Base-by-base conservation (phyloP, 92 coral and sea anemone genomes). In the Palythoa heliodiscus region DNA sequence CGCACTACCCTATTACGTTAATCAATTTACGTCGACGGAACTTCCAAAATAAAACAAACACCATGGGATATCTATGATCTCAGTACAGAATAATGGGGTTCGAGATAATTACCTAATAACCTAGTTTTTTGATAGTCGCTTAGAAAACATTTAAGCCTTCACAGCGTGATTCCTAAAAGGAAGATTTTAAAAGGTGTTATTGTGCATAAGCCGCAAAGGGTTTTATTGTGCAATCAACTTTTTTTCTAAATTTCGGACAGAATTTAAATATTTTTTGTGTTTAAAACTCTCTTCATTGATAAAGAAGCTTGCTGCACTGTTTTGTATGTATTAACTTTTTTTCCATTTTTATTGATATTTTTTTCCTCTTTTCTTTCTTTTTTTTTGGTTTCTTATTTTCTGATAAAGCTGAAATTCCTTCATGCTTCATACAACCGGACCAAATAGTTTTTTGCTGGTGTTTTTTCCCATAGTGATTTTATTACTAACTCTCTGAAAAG, bases 1-100 rank as follows among this genome's bases (percentile, higher is more conserved):
- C 84, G 48, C 7, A 74, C 19, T 47, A 80, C 84, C 73, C 66
- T 47, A 13, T 63, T 12, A 9, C 9, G 63, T 15, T 80, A 80
- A 80, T 80, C 63, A 80, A 74, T 67, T 47, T 80, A 52, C 11
- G 60, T 64, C 47, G 25, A 80, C 43, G 7, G 50, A 22, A 3
- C 69, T 17, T 58, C 11, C 52, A 22, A 25, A 7, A 37, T 37
- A 17, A 64, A 75, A 25, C 39, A 39, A 10, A 11, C 39, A 7
- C 53, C 40, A 43, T 43, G 4, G 54, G 40, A 3, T 63, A 43
- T 61, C 70, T 60, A 16, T 50, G 79, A 52, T 39, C 35, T 16
- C 16, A 43, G 50, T 75, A 29, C 35, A 29, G 35, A 29, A 29
- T 29, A 29, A 29, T 29, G 35, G 10, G 60, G 79, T 16, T 61